Conservation (phyloP, 1,140 invertebrate genomes). For the Nasonia vitripennis region DNA sequence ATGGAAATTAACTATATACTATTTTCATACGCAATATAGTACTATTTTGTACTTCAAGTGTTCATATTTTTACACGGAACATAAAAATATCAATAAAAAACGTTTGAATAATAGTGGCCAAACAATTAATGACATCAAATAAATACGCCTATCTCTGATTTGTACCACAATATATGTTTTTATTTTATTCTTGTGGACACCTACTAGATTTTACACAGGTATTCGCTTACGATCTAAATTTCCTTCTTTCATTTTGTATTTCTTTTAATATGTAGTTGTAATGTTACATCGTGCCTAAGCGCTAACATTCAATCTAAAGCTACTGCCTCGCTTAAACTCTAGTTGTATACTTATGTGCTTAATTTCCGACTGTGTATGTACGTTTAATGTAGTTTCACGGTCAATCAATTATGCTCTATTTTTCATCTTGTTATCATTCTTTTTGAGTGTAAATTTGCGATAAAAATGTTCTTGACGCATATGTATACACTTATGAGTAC, state of each 20-base stretch:
- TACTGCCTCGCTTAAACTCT: constrained; percentile 70
- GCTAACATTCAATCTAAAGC: constrained; percentile 74
- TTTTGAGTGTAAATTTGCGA: constrained; percentile 46
- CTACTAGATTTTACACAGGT: constrained; percentile 76
- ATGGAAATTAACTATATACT: background rate
- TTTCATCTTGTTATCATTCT: constrained; percentile 31
- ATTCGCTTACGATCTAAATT: constrained; percentile 73
- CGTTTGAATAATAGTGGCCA: background rate
- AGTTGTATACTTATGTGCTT: constrained; percentile 75
- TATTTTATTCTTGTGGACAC: constrained; percentile 75
- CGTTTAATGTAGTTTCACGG: constrained; percentile 64
- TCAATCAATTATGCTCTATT: constrained; percentile 61
- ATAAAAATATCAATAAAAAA: background rate
- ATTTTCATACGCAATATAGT: background rate
- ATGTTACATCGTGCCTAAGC: constrained; percentile 73
- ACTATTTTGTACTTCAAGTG: background rate
- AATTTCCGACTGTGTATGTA: constrained; percentile 66
- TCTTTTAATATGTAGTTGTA: constrained; percentile 71
- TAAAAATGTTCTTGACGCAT: constrained; percentile 46
- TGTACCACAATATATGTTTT: constrained; percentile 76
- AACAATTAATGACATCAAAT: constrained; percentile 27
- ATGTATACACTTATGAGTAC: constrained; percentile 34
- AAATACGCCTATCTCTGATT: constrained; percentile 65
- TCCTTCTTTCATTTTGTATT: constrained; percentile 54
- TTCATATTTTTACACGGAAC: background rate